These are phyloP conservation scores for Australoheros facetus DNA, from an alignment of 2,797 vertebrate genomes.

Conservation along the genomic window DNA sequence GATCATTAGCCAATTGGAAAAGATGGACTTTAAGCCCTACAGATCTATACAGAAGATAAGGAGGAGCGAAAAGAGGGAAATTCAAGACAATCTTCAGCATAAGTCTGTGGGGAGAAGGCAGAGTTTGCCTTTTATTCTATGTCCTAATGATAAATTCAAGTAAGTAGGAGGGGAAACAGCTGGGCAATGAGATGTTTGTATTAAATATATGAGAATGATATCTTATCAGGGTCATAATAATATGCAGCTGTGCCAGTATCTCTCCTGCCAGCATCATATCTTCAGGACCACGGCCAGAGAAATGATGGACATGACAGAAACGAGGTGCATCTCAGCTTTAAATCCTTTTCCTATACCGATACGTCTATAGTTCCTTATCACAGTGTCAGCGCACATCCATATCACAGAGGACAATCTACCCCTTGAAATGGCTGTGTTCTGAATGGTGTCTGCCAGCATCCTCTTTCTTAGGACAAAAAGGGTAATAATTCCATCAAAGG, in stretches of 20 bases:
- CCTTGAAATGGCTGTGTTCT: constrained; percentile 51
- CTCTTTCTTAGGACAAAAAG: constrained; percentile 66
- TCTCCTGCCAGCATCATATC: constrained; percentile 19
- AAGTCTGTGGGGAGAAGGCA: constrained; percentile 4
- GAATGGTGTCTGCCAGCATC: constrained; percentile 55
- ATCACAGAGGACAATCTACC: constrained; percentile 47
- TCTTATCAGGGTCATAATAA: constrained; percentile 48
- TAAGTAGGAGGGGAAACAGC: constrained; percentile 51
- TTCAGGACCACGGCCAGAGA: constrained; percentile 40
- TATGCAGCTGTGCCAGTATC: constrained; percentile 54
- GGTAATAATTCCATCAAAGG: constrained; percentile 72
- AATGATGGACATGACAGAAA: constrained; percentile 48
- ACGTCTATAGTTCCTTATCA: constrained; percentile 49
- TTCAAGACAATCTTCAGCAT: constrained; percentile 29
- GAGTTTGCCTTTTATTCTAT: constrained; percentile 27
- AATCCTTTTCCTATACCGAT: constrained; percentile 40
- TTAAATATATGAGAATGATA: constrained; percentile 64
- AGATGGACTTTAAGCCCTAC: constrained; percentile 67
- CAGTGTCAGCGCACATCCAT: constrained; percentile 37
- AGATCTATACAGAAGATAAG: constrained; percentile 70
- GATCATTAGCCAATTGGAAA: constrained; percentile 79
- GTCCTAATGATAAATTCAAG: constrained; percentile 32
- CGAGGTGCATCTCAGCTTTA: constrained; percentile 27
- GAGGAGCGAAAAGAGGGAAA: constrained; percentile 41
- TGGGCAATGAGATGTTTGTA: constrained; percentile 52